Base-by-base conservation (phyloP, 2,113 vertebrate species). In the Thryonomys swinderianus region DNA sequence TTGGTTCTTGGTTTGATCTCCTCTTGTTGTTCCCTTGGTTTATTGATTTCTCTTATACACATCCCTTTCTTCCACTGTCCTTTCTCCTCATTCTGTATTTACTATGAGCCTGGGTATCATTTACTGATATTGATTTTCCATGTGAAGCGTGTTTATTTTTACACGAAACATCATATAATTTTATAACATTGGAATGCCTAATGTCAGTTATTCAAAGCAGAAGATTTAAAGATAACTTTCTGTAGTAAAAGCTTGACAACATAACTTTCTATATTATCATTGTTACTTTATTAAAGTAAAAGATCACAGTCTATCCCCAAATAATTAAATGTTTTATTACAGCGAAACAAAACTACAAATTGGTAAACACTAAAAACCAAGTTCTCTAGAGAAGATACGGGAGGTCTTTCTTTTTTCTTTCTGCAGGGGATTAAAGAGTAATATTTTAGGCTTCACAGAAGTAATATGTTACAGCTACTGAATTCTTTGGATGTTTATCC, bases 1-100 rank as follows among this genome's bases (percentile, higher is more conserved):
- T 88, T n/a, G n/a, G 23, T 86, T 78, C 78, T 51, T 87, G n/a
- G 82, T 80, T 23, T 23, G 48, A 30, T 91, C 88, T 94, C 32
- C 17, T 53, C 34, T 21, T 82, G 59, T 20, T 42, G 48, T 66
- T 86, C 0, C 11, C 40, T 86, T 59, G 48, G 23, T 74, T 53
- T 76, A 8, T 78, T 59, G 37, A 32, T 59, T 45, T 82, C 30
- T 87, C 32, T 53, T 25, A 40, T 53, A 10, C 55, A 17, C 81
- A 13, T 30, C 21, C 66, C 11, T 17, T 85, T 74, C 37, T 16
- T 86, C n/a, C 42, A 69, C 3, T 73, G 27, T 23, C 5, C 7
- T 64, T 81, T 67, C 34, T 71, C 17, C 13, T 82, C 4, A 59
- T 7, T 32, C 6, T 55, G 3, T 83, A 45, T 4, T 12, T 34